phyloP scores from a whole-genome alignment of 2,888 invertebrate genomes.

The Pteria penguin region DNA sequence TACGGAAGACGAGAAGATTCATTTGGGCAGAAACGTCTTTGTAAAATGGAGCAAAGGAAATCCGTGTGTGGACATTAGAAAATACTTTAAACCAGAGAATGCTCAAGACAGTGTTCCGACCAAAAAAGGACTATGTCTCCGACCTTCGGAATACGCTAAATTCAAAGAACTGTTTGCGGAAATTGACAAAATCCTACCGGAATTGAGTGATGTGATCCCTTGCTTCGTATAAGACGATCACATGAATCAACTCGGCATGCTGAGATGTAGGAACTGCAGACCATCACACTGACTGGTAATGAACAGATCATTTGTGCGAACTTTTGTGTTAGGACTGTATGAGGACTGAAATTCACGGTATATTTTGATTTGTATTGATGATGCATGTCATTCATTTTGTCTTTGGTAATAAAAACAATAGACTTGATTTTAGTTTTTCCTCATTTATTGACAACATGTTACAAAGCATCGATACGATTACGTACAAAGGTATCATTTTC shows the following conservation, averaged over 20 bases:
- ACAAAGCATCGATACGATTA: too few relatives aligned
- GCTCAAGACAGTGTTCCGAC: conserved; percentile 7
- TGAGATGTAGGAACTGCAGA: neutral
- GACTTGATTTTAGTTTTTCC: too few relatives aligned
- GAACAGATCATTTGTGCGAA: too few relatives aligned
- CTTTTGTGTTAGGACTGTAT: too few relatives aligned
- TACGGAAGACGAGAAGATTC: neutral
- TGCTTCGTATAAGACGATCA: neutral
- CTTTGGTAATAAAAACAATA: too few relatives aligned
- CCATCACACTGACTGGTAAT: too few relatives aligned
- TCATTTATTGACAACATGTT: too few relatives aligned
- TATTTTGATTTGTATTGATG: too few relatives aligned
- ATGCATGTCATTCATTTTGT: too few relatives aligned
- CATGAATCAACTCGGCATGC: neutral
- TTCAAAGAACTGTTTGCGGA: neutral
- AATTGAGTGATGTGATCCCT: neutral
- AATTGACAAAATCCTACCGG: neutral
- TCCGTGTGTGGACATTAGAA: conserved; percentile 18
- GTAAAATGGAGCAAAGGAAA: neutral
- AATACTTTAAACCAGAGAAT: conserved; percentile 18
- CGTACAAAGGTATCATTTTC: too few relatives aligned
- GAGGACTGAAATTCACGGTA: too few relatives aligned
- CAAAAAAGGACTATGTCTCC: conserved; percentile 1
- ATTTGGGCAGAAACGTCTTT: conserved; percentile 18
- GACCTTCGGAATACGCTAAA: neutral